Base-by-base conservation (phyloP, 2,888 invertebrate genomes). In the Steinernema scapterisci region DNA sequence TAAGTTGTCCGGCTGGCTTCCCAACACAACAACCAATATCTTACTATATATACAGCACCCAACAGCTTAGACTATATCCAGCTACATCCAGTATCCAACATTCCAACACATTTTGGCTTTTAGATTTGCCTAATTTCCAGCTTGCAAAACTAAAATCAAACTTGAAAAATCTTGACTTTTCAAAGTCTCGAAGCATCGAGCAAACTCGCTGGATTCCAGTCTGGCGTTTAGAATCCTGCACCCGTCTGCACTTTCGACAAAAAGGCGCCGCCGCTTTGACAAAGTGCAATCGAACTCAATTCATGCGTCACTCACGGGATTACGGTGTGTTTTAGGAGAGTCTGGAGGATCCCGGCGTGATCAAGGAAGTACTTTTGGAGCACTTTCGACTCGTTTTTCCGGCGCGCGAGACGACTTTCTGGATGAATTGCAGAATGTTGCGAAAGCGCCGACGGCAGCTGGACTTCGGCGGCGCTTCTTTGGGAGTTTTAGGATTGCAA, bases 211-310 rank as follows among this genome's bases (percentile, higher is more conserved):
- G n/a, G n/a, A n/a, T n/a, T n/a, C n/a, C n/a, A n/a, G n/a, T 63
- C 63, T 63, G 25, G 31, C 63, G 16, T 9, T 38, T 38, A 16
- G 48, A 48, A 48, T 16, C 38, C n/a, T 31, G 54, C 54, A 54
- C 5, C 25, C 54, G 63, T 25, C 19, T 63, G 63, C 63, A 63
- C 63, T 63, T 63, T 63, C 31, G 31, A 38, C 27, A 27, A 63
- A 54, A 63, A 19, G 63, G 16, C 31, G 38, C 63, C 63, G 54
- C 23, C 54, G 63, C 16, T 25, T n/a, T 31, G 3, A 16, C 16
- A 63, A 63, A 63, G 63, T 63, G 31, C 63, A 63, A 5, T 5
- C 31, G 63, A 48, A 63, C 63, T 38, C 63, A 7, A 31, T 63
- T 25, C 7, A 25, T 2, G 3, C 13, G 54, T 54, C 54, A 54